A percentile compares a stretch with the other conserved stretches of the same genome.
phyloP scores from a whole-genome alignment of 37 sponge, comb jelly and placozoan species.

The Ianthella basta region DNA sequence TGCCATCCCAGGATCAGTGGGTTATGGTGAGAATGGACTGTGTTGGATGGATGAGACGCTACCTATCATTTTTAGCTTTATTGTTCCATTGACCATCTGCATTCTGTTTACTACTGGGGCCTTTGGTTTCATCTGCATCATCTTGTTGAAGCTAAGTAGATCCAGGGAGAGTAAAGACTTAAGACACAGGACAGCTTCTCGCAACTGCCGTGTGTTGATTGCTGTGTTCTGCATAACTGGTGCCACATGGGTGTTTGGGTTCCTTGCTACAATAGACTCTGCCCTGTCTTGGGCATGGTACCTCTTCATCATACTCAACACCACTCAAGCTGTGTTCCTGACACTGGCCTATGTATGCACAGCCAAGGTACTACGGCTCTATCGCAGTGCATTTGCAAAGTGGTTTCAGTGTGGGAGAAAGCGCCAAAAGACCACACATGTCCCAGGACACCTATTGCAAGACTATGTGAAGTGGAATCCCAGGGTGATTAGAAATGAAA shows the following conservation, averaged over 20 bases:
- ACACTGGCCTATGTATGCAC: slow-evolving; percentile 37
- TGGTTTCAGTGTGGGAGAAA: no score
- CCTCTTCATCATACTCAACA: slow-evolving; percentile 52
- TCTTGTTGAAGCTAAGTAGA: not conserved
- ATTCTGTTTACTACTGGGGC: slow-evolving; percentile 20
- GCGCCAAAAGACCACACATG: no score
- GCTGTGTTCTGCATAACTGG: slow-evolving; percentile 40
- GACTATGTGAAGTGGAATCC: no score
- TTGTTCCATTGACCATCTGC: slow-evolving; percentile 9
- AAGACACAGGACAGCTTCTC: no score
- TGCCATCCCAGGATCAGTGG: slow-evolving; percentile 20
- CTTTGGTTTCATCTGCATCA: not conserved
- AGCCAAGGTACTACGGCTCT: slow-evolving; percentile 28
- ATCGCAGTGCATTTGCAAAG: no score
- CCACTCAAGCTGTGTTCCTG: slow-evolving; percentile 39
- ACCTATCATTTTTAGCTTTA: slow-evolving; percentile 42
- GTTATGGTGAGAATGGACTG: not conserved
- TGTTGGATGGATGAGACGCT: slow-evolving; percentile 53
- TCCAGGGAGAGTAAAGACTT: no score
- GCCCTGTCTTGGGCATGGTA: slow-evolving; percentile 42
- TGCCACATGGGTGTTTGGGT: slow-evolving; percentile 42
- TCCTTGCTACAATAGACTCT: no score
- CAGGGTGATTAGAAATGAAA: no score
- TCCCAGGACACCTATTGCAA: no score
- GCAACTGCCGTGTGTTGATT: slow-evolving; percentile 17